A percentile compares a stretch with the other conserved stretches of the same genome.
phyloP scores from a whole-genome alignment of 2,113 vertebrate genomes.

The Enhydra lutris region DNA sequence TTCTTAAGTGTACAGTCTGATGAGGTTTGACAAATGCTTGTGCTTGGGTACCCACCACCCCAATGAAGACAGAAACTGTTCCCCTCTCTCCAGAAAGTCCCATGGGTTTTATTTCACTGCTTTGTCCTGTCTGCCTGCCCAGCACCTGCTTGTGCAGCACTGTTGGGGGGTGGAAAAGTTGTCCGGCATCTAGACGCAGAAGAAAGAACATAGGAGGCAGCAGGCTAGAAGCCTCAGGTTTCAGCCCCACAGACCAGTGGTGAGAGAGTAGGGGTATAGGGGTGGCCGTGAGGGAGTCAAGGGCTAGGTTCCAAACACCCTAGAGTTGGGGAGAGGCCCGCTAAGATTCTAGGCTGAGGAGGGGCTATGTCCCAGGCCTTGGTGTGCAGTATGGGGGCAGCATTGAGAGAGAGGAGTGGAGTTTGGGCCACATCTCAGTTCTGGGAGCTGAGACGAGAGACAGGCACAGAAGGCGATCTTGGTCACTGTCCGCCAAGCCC shows the following conservation, averaged over 20 bases:
- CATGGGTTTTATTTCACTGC: background rate
- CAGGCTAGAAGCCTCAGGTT: background rate
- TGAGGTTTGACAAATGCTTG: background rate
- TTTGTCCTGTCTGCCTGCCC: background rate
- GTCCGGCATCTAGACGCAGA: background rate
- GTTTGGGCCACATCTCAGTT: background rate
- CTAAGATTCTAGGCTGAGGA: background rate
- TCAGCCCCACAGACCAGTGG: background rate
- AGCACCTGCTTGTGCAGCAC: too few relatives aligned
- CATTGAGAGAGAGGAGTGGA: background rate
- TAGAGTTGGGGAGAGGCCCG: background rate
- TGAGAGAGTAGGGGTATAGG: background rate
- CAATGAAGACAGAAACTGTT: background rate
- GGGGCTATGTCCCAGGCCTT: background rate
- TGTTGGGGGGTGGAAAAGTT: background rate
- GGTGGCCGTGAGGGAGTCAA: too few relatives aligned
- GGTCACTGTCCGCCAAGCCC: conserved; percentile 47
- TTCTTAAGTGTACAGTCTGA: background rate
- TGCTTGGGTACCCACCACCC: too few relatives aligned
- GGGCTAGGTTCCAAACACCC: background rate
- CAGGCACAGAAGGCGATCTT: background rate
- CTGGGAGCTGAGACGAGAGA: conserved; percentile 11
- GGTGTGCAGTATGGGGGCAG: background rate
- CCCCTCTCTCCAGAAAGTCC: background rate
- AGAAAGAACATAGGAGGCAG: background rate